Evolutionary conservation across 2,888 invertebrate genomes (phyloP).

Genomic region (Hydraecia micacea): DNA sequence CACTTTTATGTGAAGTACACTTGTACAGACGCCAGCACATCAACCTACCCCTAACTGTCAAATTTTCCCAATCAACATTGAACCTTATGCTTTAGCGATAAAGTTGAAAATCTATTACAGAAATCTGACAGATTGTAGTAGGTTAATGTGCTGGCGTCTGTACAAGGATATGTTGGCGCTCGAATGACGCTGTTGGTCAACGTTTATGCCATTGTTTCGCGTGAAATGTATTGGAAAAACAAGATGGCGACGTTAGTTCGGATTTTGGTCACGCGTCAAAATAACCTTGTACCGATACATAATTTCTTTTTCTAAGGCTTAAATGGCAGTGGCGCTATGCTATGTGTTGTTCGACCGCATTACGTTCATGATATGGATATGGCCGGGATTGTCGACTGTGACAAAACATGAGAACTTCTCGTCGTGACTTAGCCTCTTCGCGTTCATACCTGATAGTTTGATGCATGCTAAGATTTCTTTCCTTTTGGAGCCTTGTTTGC

Average conservation of each 20-base stretch:
- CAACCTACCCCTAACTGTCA: too few species aligned
- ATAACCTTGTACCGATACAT: background rate
- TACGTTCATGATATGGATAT: conserved; percentile 90
- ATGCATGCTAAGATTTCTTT: conserved; percentile 87
- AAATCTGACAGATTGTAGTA: too few species aligned
- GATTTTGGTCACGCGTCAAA: background rate
- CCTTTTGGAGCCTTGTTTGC: conserved; percentile 83
- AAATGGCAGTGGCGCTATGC: conserved; percentile 65
- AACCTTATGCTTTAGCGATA: too few species aligned
- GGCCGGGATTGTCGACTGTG: conserved; percentile 91
- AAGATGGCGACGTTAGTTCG: background rate
- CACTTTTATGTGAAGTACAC: conserved; percentile 1
- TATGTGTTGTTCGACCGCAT: conserved; percentile 75
- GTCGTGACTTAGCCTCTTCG: conserved; percentile 83
- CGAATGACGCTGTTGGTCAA: background rate
- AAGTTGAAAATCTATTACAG: too few species aligned
- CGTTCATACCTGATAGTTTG: conserved; percentile 86
- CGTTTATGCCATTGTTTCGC: background rate
- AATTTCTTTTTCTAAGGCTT: conserved; percentile 23
- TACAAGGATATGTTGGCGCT: background rate
- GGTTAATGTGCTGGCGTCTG: too few species aligned
- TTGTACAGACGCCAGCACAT: too few species aligned
- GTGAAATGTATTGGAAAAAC: background rate
- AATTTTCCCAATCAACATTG: too few species aligned
- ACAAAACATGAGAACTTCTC: conserved; percentile 90